Base-by-base conservation (phyloP, 92 coral and sea anemone species). In the Actinostola sp. region DNA sequence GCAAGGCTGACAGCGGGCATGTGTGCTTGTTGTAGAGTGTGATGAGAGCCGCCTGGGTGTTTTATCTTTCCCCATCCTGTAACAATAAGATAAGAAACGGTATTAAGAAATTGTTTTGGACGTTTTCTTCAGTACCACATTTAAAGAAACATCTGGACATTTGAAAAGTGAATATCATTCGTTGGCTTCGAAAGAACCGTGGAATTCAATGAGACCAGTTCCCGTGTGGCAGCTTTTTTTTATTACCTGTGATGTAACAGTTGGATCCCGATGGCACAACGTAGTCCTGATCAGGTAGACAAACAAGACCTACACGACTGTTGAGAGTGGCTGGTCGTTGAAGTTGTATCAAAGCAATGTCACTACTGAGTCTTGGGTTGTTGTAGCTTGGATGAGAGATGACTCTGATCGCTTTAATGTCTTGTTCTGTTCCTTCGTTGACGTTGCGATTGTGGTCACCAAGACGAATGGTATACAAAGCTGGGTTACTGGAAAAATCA, bases 41-140 rank as follows among this genome's bases (percentile, higher is more conserved):
- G 96, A 66, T 92, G 90, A 1, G 97, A 76, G 24, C 75, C 30
- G 57, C 97, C 97, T 6, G 97, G 97, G 61, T 92, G 97, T 61
- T 61, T 78, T 24, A 92, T 92, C 72, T 92, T 92, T 19, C 97
- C 97, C 97, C 59, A 53, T 20, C 59, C 59, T 53, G 59, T n/a
- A n/a, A n/a, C n/a, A n/a, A n/a, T n/a, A n/a, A n/a, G n/a, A n/a
- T n/a, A n/a, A n/a, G n/a, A n/a, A n/a, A n/a, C n/a, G n/a, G n/a
- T n/a, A n/a, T n/a, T n/a, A n/a, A n/a, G n/a, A n/a, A n/a, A n/a
- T n/a, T n/a, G n/a, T n/a, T n/a, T n/a, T n/a, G n/a, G n/a, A n/a
- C n/a, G n/a, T n/a, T n/a, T n/a, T n/a, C n/a, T n/a, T n/a, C n/a
- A n/a, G n/a, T n/a, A n/a, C n/a, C n/a, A n/a, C n/a, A n/a, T n/a